phyloP scores from a whole-genome alignment of 1,140 invertebrate species.

The Pteromalus puparum region DNA sequence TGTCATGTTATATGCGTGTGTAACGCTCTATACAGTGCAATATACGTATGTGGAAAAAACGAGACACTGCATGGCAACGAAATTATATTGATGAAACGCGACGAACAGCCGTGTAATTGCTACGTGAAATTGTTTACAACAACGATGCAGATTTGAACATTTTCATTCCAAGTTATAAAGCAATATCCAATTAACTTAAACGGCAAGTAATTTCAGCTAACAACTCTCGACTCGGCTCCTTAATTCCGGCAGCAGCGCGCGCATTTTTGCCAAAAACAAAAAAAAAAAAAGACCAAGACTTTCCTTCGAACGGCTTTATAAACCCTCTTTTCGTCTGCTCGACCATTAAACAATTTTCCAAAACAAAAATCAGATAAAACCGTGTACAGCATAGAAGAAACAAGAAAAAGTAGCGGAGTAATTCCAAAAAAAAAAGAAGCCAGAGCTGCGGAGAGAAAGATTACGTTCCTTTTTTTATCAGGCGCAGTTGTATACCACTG shows the following conservation, averaged over 20 bases:
- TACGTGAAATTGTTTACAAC: too few species aligned
- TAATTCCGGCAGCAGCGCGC: neutral
- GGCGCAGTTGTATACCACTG: constrained; percentile 1
- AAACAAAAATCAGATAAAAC: neutral
- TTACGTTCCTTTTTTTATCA: constrained; percentile 39
- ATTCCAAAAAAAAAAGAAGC: neutral
- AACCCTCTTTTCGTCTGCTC: neutral
- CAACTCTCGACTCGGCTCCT: neutral
- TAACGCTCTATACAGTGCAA: too few species aligned
- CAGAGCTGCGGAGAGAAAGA: neutral
- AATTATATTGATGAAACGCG: too few species aligned
- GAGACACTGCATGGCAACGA: too few species aligned
- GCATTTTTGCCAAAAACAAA: neutral
- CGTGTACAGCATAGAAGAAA: neutral
- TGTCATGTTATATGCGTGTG: too few species aligned
- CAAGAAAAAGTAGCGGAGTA: neutral
- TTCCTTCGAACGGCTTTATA: neutral
- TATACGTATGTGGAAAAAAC: too few species aligned
- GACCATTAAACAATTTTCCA: neutral
- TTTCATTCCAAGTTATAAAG: neutral
- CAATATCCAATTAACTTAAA: constrained; percentile 4
- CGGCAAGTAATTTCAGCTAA: neutral
- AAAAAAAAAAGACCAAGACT: neutral
- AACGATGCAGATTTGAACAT: neutral
- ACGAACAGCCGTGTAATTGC: too few species aligned